Conservation (phyloP, 2,888 invertebrate species). For the Geotrupes spiniger region DNA sequence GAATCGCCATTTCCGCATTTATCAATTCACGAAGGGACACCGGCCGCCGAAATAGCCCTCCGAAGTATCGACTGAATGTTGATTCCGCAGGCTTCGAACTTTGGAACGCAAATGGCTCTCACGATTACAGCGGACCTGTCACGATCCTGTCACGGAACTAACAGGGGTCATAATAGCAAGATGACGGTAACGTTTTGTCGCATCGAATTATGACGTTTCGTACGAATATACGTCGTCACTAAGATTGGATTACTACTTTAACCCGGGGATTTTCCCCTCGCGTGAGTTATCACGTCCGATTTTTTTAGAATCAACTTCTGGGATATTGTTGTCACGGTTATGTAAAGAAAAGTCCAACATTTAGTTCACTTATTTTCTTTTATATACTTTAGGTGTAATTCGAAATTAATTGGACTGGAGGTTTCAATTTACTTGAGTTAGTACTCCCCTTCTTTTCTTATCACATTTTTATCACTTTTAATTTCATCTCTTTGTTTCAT, state of each 20-base stretch:
- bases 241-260: constrained; percentile 9
- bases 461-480: too few relatives aligned
- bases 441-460: too few relatives aligned
- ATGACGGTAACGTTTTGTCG: constrained; percentile 1
- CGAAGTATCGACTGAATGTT: constrained; percentile 1
- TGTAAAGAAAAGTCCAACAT: too few relatives aligned
- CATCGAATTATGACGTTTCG: background rate
- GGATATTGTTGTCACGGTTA: too few relatives aligned
- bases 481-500: too few relatives aligned
- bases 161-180: constrained; percentile 1
- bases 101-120: constrained; percentile 2
- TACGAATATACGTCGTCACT: too few relatives aligned
- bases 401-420: too few relatives aligned
- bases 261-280: too few relatives aligned
- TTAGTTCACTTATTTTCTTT: too few relatives aligned
- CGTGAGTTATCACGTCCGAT: background rate
- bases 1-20: constrained; percentile 35
- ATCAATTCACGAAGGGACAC: constrained; percentile 30
- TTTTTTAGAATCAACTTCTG: too few relatives aligned
- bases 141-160: background rate
- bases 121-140: constrained; percentile 1
- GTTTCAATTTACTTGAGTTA: too few relatives aligned
- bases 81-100: constrained; percentile 3
- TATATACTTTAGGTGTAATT: too few relatives aligned
- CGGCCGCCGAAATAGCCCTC: constrained; percentile 27